Conservation (phyloP, 2,888 invertebrate species). For the Drosophila phalerata region DNA sequence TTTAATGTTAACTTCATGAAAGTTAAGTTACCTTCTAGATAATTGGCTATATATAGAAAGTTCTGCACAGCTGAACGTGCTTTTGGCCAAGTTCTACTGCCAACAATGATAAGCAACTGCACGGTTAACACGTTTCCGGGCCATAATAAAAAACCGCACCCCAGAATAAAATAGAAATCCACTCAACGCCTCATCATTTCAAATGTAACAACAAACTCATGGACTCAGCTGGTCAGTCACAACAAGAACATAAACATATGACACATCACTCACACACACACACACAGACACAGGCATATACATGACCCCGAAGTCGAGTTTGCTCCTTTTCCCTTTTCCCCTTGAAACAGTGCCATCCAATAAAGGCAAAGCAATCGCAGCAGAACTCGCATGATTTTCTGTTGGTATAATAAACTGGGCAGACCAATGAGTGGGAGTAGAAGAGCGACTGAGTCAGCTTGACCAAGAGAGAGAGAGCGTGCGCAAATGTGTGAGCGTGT, state of each 20-base stretch:
- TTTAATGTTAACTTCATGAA: not conserved
- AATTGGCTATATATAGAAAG: not conserved
- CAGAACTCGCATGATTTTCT: slow-evolving; percentile 81
- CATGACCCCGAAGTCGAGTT: slow-evolving; percentile 57
- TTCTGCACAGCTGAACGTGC: slow-evolving; percentile 5
- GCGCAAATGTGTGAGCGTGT: slow-evolving; percentile 44
- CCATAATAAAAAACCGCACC: slow-evolving; percentile 59
- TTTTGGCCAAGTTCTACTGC: not conserved
- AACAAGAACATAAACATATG: slow-evolving; percentile 65
- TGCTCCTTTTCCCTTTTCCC: slow-evolving; percentile 7
- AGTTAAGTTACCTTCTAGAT: not conserved
- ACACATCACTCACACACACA: slow-evolving; percentile 45
- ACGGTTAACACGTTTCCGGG: slow-evolving; percentile 39
- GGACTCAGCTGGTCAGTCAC: slow-evolving; percentile 51
- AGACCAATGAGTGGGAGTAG: slow-evolving; percentile 46
- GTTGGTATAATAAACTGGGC: slow-evolving; percentile 76
- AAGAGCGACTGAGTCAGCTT: slow-evolving; percentile 42
- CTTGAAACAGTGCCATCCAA: slow-evolving; percentile 12
- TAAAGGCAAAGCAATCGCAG: slow-evolving; percentile 27
- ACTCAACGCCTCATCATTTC: slow-evolving; percentile 8
- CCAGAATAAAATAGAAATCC: slow-evolving; percentile 50
- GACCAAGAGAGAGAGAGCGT: slow-evolving; percentile 50
- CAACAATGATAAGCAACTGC: slow-evolving; percentile 28
- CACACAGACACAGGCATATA: slow-evolving; percentile 9
- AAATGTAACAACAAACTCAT: slow-evolving; percentile 27